Evolutionary conservation across 1,140 invertebrate genomes (phyloP).

Genomic region (Polyergus mexicanus): DNA sequence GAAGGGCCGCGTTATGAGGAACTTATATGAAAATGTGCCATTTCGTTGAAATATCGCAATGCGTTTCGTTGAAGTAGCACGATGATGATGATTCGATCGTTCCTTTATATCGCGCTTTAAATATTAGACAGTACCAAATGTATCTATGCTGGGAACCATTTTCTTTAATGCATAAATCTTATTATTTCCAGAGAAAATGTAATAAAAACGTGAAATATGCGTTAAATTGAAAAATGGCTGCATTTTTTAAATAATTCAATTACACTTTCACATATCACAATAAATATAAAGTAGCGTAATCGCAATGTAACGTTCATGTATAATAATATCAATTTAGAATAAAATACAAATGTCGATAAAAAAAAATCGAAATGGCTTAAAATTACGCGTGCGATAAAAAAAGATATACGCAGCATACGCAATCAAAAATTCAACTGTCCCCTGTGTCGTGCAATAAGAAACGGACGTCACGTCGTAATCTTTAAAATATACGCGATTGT

Average conservation of each 20-base stretch:
- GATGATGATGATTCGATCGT: slow-evolving; percentile 47
- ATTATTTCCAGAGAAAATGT: slow-evolving; percentile 2
- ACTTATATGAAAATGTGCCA: slow-evolving; percentile 50
- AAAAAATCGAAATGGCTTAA: background rate
- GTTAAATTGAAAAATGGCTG: background rate
- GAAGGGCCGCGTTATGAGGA: slow-evolving; percentile 21
- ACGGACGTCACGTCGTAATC: background rate
- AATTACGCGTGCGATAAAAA: background rate
- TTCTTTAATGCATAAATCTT: slow-evolving; percentile 26
- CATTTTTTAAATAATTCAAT: background rate
- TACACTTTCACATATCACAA: background rate
- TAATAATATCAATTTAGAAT: background rate
- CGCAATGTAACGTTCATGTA: background rate
- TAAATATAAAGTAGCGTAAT: background rate
- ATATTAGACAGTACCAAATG: slow-evolving; percentile 26
- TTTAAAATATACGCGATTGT: background rate
- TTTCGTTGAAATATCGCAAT: slow-evolving; percentile 29
- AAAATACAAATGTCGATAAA: background rate
- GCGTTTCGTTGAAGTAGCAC: slow-evolving; percentile 35
- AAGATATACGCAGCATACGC: background rate
- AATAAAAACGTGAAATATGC: slow-evolving; percentile 3
- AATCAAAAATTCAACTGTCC: background rate
- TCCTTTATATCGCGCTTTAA: slow-evolving; percentile 29
- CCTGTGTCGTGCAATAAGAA: background rate
- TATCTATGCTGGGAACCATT: background rate